Conservation (phyloP, 2,113 vertebrate species). For the Merops nubicus region DNA sequence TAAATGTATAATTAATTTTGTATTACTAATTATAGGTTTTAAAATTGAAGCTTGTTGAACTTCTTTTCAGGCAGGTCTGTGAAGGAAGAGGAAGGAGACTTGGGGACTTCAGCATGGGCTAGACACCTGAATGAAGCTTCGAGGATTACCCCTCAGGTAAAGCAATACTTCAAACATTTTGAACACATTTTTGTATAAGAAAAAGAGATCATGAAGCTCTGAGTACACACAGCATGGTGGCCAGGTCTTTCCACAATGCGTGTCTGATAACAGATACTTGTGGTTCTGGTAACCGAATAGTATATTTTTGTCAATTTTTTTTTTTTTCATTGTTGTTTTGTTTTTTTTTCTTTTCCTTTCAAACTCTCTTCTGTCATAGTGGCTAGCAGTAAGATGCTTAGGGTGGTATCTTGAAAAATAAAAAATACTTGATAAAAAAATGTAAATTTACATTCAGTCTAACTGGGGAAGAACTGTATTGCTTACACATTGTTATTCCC, state of each 20-base stretch:
- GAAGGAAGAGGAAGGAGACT: constrained; percentile 77
- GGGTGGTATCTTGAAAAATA: not conserved
- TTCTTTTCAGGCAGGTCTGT: constrained; percentile 71
- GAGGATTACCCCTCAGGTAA: constrained; percentile 81
- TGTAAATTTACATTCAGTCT: not conserved
- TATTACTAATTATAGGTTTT: not conserved
- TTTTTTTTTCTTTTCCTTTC: not conserved
- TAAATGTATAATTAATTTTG: not conserved
- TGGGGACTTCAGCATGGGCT: constrained; percentile 72
- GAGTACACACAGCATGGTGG: not conserved
- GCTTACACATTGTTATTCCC: not conserved
- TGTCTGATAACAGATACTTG: not conserved
- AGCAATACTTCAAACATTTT: not conserved
- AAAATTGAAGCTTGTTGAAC: not conserved
- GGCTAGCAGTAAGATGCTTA: not conserved
- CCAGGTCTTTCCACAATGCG: not conserved
- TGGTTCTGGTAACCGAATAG: not conserved
- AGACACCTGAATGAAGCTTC: constrained; percentile 73
- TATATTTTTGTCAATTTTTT: not conserved
- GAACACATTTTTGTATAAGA: not conserved
- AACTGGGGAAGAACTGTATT: not conserved
- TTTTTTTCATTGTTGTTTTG: not conserved
- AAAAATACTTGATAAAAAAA: not conserved
- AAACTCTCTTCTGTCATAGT: not conserved
- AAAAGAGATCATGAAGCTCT: not conserved